Evolutionary conservation across 2,888 invertebrate genomes (phyloP).

Genomic region (Spisula subtruncata): DNA sequence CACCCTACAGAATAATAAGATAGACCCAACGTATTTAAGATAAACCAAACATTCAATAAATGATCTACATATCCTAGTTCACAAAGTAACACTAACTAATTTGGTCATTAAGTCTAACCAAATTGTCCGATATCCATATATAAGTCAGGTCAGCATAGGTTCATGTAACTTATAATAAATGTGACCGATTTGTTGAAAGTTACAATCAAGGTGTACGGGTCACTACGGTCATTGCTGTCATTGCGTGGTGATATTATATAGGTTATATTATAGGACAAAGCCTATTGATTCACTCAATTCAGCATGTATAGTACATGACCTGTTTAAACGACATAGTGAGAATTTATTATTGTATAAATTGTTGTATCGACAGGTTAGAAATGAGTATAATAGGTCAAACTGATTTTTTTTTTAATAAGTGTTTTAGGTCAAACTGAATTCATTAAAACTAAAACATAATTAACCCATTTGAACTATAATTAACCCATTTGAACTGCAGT

Average conservation of each 20-base stretch:
- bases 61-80: not conserved
- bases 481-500: too few relatives aligned
- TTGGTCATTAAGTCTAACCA: not conserved
- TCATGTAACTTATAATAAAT: not conserved
- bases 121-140: not conserved
- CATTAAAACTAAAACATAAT: too few relatives aligned
- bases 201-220: not conserved
- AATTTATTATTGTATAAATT: too few relatives aligned
- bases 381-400: too few relatives aligned
- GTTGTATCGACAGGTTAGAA: too few relatives aligned
- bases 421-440: too few relatives aligned
- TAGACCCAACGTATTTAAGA: too few relatives aligned
- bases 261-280: not conserved
- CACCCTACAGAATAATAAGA: not conserved
- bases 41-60: not conserved
- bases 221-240: not conserved
- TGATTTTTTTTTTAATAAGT: too few relatives aligned
- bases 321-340: too few relatives aligned
- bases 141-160: not conserved
- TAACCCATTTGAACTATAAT: too few relatives aligned
- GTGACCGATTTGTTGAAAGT: not conserved
- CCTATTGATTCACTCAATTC: too few relatives aligned
- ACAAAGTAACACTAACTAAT: not conserved
- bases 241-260: not conserved
- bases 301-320: too few relatives aligned